Evolutionary conservation across 2,888 invertebrate genomes (phyloP).

Genomic region (Drosophila infuscata): DNA sequence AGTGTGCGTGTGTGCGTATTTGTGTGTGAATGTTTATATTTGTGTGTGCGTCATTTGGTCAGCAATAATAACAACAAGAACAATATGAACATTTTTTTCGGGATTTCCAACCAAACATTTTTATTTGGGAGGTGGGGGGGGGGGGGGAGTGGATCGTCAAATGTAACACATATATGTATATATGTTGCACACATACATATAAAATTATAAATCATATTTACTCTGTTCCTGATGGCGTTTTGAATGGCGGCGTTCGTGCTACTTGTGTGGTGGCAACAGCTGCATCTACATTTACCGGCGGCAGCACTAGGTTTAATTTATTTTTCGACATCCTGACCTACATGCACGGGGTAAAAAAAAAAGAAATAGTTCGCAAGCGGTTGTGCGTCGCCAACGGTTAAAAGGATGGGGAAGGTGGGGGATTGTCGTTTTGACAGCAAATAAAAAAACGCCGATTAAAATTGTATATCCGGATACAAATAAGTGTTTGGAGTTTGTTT

Average conservation of each 20-base stretch:
- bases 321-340: conserved; percentile 91
- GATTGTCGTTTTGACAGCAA: conserved; percentile 20
- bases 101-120: conserved; percentile 22
- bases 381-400: conserved; percentile 26
- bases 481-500: conserved; percentile 13
- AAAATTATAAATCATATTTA: conserved; percentile 75
- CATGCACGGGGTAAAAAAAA: conserved; percentile 26
- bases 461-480: conserved; percentile 15
- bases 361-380: conserved; percentile 20
- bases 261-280: conserved; percentile 87
- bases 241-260: conserved; percentile 85
- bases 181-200: conserved; percentile 11
- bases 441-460: conserved; percentile 17
- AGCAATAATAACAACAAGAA: conserved; percentile 24
- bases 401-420: conserved; percentile 30
- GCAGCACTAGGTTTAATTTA: conserved; percentile 95
- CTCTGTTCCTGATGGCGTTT: conserved; percentile 85
- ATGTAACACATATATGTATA: conserved; percentile 8
- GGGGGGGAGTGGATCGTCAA: conserved; percentile 9
- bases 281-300: conserved; percentile 94
- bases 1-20: conserved; percentile 6
- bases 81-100: conserved; percentile 22
- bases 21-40: conserved; percentile 18
- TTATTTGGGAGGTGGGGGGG: background rate
- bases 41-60: conserved; percentile 48